phyloP scores from a whole-genome alignment of 1,140 invertebrate genomes.

The Theocolax elegans region DNA sequence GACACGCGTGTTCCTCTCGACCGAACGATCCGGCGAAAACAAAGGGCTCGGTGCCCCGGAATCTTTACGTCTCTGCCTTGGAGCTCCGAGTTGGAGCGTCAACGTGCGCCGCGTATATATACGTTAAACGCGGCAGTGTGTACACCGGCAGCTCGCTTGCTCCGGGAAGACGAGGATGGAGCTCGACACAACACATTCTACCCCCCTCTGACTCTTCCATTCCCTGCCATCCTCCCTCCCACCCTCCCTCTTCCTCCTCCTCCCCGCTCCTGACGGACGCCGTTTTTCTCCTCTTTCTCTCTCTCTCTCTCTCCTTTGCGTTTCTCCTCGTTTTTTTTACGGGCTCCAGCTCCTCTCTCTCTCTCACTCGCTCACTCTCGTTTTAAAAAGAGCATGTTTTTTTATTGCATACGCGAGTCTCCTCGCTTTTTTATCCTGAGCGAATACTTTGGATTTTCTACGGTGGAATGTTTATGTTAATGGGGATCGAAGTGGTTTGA shows the following conservation, averaged over 20 bases:
- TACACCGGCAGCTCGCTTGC: neutral
- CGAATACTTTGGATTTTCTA: too few species aligned
- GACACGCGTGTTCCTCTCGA: too few species aligned
- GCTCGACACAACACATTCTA: conserved; percentile 25
- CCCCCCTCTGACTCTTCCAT: conserved; percentile 7
- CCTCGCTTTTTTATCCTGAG: neutral
- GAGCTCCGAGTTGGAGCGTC: too few species aligned
- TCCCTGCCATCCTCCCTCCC: too few species aligned
- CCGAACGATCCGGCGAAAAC: too few species aligned
- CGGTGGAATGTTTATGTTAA: too few species aligned
- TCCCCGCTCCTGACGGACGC: conserved; percentile 9
- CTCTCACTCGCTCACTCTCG: neutral
- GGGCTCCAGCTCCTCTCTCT: neutral
- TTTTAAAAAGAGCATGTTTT: neutral
- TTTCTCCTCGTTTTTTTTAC: neutral
- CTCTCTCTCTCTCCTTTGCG: neutral
- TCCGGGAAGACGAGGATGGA: conserved; percentile 13
- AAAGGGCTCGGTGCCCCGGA: too few species aligned
- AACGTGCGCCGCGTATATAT: too few species aligned
- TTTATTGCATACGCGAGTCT: neutral
- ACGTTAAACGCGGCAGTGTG: too few species aligned
- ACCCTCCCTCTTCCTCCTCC: conserved; percentile 5
- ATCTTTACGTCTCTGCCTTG: too few species aligned
- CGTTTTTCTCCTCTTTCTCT: conserved; percentile 28
- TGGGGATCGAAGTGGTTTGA: too few species aligned